Evolutionary conservation across 2,113 vertebrate genomes (phyloP), one percentile per base, ranked within the genome.

Genomic region (Peromyscus maniculatus): DNA sequence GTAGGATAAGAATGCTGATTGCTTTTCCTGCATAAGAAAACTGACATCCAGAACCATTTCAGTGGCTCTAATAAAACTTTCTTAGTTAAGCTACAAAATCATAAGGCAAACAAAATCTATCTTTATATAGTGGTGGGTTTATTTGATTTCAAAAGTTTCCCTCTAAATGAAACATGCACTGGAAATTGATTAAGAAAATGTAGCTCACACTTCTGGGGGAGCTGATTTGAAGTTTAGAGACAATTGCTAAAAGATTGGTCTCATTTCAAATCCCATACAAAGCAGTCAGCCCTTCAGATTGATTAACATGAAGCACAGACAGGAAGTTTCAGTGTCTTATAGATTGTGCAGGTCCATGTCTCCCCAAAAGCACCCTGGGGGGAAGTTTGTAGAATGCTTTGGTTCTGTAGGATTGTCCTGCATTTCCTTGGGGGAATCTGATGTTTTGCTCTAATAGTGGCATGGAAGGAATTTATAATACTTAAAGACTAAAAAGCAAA

Each of bases 121-220:
- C 55, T 94, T 92, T 91, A 26, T 59, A 39, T 86, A 89, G n/a
- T 79, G 88, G 64, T 91, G 11, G 10, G 36, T 92, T 91, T 94
- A 78, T 93, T 89, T 95, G 77, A 96, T 97, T 97, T 91, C 77
- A 96, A 92, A 97, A 90, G 46, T 49, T 62, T 91, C 59, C 71
- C 80, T 93, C 28, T 92, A 94, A 96, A 74, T 90, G 67, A 94
- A 93, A 89, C 31, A 74, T 78, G 7, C 62, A 62, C 82, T 91
- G 78, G 33, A 93, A 91, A 87, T 12, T 66, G 33, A 82, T 87
- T 93, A 33, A 31, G 94, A 96, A 93, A 93, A 87, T 87, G 39
- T 78, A 89, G 4, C 66, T 97, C 52, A 89, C 49, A 62, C 16
- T 97, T 87, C 83, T 66, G 62, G n/a, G 31, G 62, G 87, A 94